Conservation (phyloP, 2,113 vertebrate genomes). For the Salvelinus fontinalis region DNA sequence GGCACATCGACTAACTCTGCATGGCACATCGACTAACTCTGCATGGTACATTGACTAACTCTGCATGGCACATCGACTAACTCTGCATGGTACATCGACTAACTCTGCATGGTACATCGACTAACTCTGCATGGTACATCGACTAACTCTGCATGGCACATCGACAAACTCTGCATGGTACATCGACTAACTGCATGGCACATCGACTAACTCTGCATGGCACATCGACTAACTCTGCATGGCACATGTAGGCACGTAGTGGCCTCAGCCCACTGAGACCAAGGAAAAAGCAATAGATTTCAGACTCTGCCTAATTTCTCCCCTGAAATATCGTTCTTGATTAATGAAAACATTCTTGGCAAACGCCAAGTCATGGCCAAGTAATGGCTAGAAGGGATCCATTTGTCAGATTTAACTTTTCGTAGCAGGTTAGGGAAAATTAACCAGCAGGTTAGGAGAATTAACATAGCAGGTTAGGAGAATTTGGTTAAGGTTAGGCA, state of each 20-base stretch:
- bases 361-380: no score
- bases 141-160: neutral
- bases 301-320: conserved; percentile 19
- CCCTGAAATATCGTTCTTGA: conserved; percentile 25
- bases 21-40: neutral
- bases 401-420: no score
- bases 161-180: conserved; percentile 40
- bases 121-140: neutral
- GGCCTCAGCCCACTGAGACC: conserved; percentile 46
- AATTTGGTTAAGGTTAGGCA: no score
- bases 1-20: conserved; percentile 31
- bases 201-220: neutral
- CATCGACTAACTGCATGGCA: neutral
- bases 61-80: neutral
- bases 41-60: neutral
- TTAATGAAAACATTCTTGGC: no score
- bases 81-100: conserved; percentile 26
- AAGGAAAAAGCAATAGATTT: conserved; percentile 38
- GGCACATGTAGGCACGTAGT: conserved; percentile 24
- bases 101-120: conserved; percentile 13
- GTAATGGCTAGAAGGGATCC: no score
- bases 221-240: conserved; percentile 34
- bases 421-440: no score
- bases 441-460: no score
- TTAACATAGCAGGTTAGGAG: no score